Base-by-base conservation (phyloP, 1,140 invertebrate genomes). In the Pectinophora gossypiella region DNA sequence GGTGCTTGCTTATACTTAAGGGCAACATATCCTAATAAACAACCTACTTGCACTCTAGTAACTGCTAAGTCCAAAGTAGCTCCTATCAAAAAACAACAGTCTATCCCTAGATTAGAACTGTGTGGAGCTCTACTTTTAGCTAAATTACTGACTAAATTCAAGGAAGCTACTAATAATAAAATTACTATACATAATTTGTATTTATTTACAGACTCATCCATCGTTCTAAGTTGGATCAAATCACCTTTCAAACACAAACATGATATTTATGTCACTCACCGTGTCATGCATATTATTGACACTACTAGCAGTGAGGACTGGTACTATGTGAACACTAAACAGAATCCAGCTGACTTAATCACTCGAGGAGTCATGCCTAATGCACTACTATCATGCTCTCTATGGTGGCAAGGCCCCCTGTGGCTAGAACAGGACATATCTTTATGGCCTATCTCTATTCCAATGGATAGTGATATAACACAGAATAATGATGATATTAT, bases 1-100 rank as follows among this genome's bases (percentile, higher is more conserved):
- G 65, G 63, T 2, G 76, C 46, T n/a, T 54, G 51, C 13, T n/a
- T 59, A 22, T 59, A 59, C 18, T 13, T 54, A 16, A 45, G 27
- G 40, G 56, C 20, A 10, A 46, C 42, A 10, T 53, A 59, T 54
- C 13, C 9, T 9, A 59, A 59, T 27, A 49, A 23, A n/a, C 2
- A 46, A 18, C 23, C 43, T 38, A 54, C 22, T 3, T 54, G 38
- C 20, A 45, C 15, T 12, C 16, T 59, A 22, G 36, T 54, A 4
- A 46, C 21, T 3, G 56, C 47, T 20, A 59, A 59, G 22, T 21
- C 51, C 21, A 54, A 50, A 48, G 56, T 59, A 18, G 56, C 56
- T 15, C 56, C 56, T 19, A 22, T 53, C 36, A 54, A 54, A 46
- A 49, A 27, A 42, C n/a, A n/a, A n/a, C 46, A 36, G 21, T 46